Evolutionary conservation across 2,113 vertebrate species (phyloP), one percentile per base, ranked within the genome.

Genomic region (Chaetorhynchus papuensis): DNA sequence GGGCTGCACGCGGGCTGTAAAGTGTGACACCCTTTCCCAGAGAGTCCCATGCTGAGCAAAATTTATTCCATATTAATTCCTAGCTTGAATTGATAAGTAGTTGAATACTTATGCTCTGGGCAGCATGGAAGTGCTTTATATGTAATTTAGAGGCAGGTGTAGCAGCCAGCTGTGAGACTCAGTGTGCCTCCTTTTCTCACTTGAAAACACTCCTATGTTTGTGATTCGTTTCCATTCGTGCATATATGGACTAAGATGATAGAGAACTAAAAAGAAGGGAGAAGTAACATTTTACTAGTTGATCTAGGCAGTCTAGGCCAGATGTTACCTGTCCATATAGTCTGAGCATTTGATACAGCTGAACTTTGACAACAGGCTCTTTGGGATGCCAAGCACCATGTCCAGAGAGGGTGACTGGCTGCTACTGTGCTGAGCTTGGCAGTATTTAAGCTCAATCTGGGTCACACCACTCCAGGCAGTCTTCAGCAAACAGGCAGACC

Each of bases 241-340:
- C 49, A 24, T 61, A 28, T 31, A 44, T 2, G n/a, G 44, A 13
- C 35, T 63, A 8, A 71, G 56, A 44, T 60, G 69, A 59, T 5
- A 37, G 81, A 52, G 15, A 31, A 33, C 60, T 84, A 16, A 68
- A 84, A 77, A 35, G 44, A 87, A 75, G 52, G 35, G 35, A 84
- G 57, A 79, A 78, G 9, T 39, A 35, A 21, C 2, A 5, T 54
- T 33, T 72, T 59, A 30, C 26, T 24, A 37, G 66, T 45, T 45
- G 50, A 72, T 44, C 7, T 30, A 37, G 54, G n/a, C 39, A 64
- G 31, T 70, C 18, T 41, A 57, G 50, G 42, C 39, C 68, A 57
- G 20, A 8, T 66, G 21, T 18, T 13, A 53, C 11, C 28, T 60
- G 3, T 57, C 41, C 0, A 0, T 28, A 14, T 6, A 44, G n/a